phyloP scores from a whole-genome alignment of 2,888 invertebrate species.

The Synergus umbraculus region DNA sequence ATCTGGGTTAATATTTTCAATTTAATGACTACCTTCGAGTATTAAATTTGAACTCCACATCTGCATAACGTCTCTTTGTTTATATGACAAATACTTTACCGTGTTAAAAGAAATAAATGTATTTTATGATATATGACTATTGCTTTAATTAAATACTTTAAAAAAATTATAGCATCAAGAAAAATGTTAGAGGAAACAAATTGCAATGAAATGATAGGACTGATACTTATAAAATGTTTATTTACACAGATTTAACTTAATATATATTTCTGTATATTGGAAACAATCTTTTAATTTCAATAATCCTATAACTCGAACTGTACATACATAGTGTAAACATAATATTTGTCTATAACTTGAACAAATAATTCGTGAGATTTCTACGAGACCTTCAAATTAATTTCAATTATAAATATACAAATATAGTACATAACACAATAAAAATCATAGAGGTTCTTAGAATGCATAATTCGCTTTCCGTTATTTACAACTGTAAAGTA shows the following conservation, averaged over 20 bases:
- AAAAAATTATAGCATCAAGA: background rate
- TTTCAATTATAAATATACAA: constrained; percentile 33
- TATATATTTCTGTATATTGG: constrained; percentile 64
- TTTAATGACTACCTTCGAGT: constrained; percentile 10
- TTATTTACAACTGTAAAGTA: constrained; percentile 68
- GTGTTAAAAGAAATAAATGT: constrained; percentile 36
- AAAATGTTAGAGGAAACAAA: background rate
- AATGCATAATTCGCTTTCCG: constrained; percentile 25
- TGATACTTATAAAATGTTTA: constrained; percentile 74
- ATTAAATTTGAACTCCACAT: background rate
- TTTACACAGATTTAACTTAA: constrained; percentile 72
- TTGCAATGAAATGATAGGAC: background rate
- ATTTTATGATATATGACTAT: constrained; percentile 16
- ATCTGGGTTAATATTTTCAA: background rate
- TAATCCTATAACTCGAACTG: constrained; percentile 67
- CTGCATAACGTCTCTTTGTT: background rate
- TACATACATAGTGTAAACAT: constrained; percentile 68
- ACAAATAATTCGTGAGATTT: constrained; percentile 65
- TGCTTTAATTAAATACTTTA: background rate
- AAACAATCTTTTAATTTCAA: constrained; percentile 65
- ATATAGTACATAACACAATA: background rate
- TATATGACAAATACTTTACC: background rate
- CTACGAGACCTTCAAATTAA: constrained; percentile 35
- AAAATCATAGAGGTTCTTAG: constrained; percentile 11
- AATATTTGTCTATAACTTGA: constrained; percentile 71